Evolutionary conservation across 2,113 vertebrate genomes (phyloP), one percentile per base, ranked within the genome.

Genomic region (Ursus arctos): DNA sequence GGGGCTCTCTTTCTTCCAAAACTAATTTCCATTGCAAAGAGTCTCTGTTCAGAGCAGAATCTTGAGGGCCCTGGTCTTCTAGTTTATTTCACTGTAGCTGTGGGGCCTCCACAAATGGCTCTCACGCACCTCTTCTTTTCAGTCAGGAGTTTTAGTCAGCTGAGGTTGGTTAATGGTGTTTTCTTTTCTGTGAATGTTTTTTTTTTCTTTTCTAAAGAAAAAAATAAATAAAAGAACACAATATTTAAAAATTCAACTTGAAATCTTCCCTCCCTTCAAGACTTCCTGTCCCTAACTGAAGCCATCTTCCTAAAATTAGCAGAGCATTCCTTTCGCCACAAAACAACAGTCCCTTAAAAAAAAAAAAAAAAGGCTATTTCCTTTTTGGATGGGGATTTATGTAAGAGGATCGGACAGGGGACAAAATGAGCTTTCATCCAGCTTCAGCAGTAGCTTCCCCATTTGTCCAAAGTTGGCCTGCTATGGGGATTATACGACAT

Each of bases 281-380:
- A 92, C 94, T 98, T 98, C 97, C 94, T 98, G 94, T 95, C 87
- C 82, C 13, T 86, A 97, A 98, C 94, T 26, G 71, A 97, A 96
- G 81, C 91, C 61, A 88, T 93, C 94, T 93, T 96, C 94, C 88
- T 97, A 97, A 98, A 97, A 96, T 98, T 94, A 97, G 94, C 87
- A 92, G 88, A 97, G 15, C 84, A 82, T 98, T 96, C 72, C 47
- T 93, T 92, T 94, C 59, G 22, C 92, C 88, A 79, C 94, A 98
- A 96, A 95, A 94, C 94, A 97, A 86, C 92, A 96, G 76, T 53
- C 47, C 24, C 28, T 74, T 87, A 4, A 61, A 40, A 95, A 69
- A 88, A 53, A 36, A 36, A 80, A n/a, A 28, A 4, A 24, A 7
- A 19, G 7, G 12, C 59, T 63, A 93, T 94, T 98, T 97, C 96